phyloP scores from a whole-genome alignment of 2,113 vertebrate species.

The Zosterops hypoxanthus region DNA sequence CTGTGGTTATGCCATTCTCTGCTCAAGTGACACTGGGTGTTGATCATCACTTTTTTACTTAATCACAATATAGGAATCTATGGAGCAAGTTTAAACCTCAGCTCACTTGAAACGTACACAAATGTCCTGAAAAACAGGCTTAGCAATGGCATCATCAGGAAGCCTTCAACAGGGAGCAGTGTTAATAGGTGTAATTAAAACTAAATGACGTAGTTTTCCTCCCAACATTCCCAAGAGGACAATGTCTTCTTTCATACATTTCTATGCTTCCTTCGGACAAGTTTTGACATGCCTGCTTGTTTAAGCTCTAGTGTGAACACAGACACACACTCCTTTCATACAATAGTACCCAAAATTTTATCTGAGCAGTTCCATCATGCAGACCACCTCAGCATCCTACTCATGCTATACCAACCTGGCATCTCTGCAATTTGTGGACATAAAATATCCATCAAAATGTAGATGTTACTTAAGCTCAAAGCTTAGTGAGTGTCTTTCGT shows the following conservation, averaged over 20 bases:
- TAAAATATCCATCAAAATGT: background rate
- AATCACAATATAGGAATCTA: background rate
- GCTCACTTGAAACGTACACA: background rate
- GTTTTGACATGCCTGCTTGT: background rate
- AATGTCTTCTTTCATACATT: constrained; percentile 24
- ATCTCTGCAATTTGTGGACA: background rate
- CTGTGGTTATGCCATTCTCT: background rate
- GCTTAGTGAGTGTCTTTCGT: background rate
- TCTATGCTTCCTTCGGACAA: background rate
- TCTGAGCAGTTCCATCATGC: background rate
- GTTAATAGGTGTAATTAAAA: constrained; percentile 52
- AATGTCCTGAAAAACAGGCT: constrained; percentile 34
- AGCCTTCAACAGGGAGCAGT: background rate
- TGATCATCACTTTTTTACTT: background rate
- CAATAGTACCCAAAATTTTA: background rate
- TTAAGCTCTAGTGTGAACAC: background rate
- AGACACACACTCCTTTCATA: background rate
- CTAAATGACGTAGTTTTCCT: background rate
- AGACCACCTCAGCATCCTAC: background rate
- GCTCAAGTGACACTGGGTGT: background rate
- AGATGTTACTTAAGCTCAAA: background rate
- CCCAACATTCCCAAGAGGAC: background rate
- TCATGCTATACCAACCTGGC: background rate
- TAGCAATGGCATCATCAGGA: constrained; percentile 30
- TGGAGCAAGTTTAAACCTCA: constrained; percentile 1